Percentiles rank a stretch among this genome's conserved stretches.
phyloP scores from a whole-genome alignment of 2,113 vertebrate genomes.

The Panthera leo region DNA sequence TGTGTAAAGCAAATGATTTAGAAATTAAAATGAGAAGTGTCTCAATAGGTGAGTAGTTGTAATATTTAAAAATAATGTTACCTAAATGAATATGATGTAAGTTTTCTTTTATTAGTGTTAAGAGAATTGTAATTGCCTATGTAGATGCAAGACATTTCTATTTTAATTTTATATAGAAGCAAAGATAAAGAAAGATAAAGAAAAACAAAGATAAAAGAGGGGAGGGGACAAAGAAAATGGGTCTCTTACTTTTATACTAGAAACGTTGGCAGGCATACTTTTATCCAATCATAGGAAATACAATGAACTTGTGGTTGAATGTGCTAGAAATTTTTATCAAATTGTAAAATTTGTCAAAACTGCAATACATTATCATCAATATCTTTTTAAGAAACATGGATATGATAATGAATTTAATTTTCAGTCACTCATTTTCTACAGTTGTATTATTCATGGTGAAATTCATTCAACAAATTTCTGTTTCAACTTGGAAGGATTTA shows the following conservation, averaged over 20 bases:
- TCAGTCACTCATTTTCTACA: neutral
- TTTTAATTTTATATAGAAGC: constrained; percentile 23
- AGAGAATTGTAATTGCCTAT: neutral
- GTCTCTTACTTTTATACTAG: neutral
- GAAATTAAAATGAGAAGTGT: constrained; percentile 11
- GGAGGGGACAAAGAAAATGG: neutral
- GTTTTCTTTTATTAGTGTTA: neutral
- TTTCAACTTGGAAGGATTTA: constrained; percentile 18
- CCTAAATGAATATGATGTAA: neutral
- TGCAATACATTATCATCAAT: neutral
- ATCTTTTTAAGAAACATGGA: neutral
- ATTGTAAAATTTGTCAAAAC: constrained; percentile 16
- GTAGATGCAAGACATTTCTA: neutral
- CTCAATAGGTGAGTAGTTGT: neutral
- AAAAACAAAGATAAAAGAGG: neutral
- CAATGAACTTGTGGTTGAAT: neutral
- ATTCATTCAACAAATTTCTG: constrained; percentile 14
- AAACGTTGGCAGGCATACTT: neutral
- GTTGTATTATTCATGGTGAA: neutral
- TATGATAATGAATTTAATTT: constrained; percentile 39
- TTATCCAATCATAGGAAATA: neutral
- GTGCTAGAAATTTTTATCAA: constrained; percentile 18
- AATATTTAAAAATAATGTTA: constrained; percentile 24
- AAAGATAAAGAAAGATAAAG: neutral
- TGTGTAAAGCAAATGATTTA: constrained; percentile 10